Base-by-base conservation (phyloP, 37 sponge, comb jelly and placozoan genomes). In the Bolinopsis microptera region DNA sequence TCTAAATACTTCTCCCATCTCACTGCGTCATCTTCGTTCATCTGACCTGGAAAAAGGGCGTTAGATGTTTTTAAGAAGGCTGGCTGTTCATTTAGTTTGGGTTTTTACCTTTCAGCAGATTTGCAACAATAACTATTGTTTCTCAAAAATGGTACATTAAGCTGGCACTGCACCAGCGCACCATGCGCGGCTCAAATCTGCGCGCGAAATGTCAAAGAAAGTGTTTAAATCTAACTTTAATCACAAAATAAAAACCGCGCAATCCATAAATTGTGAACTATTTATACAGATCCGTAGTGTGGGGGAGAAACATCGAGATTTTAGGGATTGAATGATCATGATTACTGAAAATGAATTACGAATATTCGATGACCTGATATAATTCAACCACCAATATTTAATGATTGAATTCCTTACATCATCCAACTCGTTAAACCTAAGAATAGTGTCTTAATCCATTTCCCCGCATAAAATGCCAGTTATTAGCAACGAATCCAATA, bases 1-100 rank as follows among this genome's bases (percentile, higher is more conserved):
- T 36, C 38, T 35, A 35, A 5, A 34, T 80, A 80, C 37, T 80
- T 80, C 82, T 80, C 82, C 82, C 82, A 80, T 34, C 82, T 31
- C 37, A 33, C 82, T 22, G 22, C 82, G 36, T 80, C 37, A 22
- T 80, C 82, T 34, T 35, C 38, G 38, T 80, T 13, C 30, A 80
- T 16, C 82, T 35, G 37, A 31, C 82, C 82, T 80, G 82, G 5
- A 25, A 72, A 5, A 61, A n/a, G n/a, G n/a, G n/a, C n/a, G n/a
- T n/a, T n/a, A n/a, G n/a, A n/a, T n/a, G n/a, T n/a, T n/a, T n/a
- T n/a, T n/a, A n/a, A n/a, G n/a, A n/a, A n/a, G n/a, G n/a, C n/a
- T n/a, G n/a, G n/a, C n/a, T n/a, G n/a, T n/a, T n/a, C n/a, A n/a
- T n/a, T n/a, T n/a, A n/a, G n/a, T n/a, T n/a, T n/a, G n/a, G n/a